These are phyloP conservation scores for Lithophane socia DNA, from an alignment of 2,888 invertebrate genomes.

Conservation along the genomic window DNA sequence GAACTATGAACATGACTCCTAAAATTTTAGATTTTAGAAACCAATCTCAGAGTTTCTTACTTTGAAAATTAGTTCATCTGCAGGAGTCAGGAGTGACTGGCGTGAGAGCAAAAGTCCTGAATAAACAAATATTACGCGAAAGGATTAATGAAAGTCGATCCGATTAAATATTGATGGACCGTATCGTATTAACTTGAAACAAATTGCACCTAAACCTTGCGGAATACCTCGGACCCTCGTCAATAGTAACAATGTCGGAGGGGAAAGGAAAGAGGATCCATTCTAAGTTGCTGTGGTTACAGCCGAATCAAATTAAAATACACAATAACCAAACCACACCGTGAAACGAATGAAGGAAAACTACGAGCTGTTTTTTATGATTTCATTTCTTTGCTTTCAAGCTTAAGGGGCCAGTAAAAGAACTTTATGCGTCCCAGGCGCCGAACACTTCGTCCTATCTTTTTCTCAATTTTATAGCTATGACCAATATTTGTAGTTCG, in stretches of 20 bases:
- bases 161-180: slow-evolving; percentile 67
- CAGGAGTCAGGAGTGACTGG: not conserved
- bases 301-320: slow-evolving; percentile 59
- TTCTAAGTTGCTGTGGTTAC: slow-evolving; percentile 75
- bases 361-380: slow-evolving; percentile 42
- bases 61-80: not conserved
- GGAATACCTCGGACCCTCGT: slow-evolving; percentile 75
- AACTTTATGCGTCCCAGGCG: slow-evolving; percentile 39
- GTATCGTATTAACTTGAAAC: slow-evolving; percentile 69
- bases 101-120: slow-evolving; percentile 23
- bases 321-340: slow-evolving; percentile 41
- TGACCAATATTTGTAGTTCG: slow-evolving; percentile 52
- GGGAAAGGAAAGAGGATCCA: slow-evolving; percentile 69
- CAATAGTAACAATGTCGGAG: slow-evolving; percentile 71
- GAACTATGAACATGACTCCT: not conserved
- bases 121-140: slow-evolving; percentile 52
- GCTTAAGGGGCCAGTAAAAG: slow-evolving; percentile 32
- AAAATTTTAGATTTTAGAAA: not conserved
- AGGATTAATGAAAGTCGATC: slow-evolving; percentile 64
- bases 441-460: slow-evolving; percentile 57
- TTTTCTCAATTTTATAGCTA: slow-evolving; percentile 65
- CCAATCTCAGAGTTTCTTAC: not conserved
- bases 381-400: slow-evolving; percentile 36
- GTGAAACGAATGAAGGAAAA: slow-evolving; percentile 17
- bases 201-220: slow-evolving; percentile 70